Base-by-base conservation (phyloP, 2,888 invertebrate genomes). In the Cacoxenus indagator region DNA sequence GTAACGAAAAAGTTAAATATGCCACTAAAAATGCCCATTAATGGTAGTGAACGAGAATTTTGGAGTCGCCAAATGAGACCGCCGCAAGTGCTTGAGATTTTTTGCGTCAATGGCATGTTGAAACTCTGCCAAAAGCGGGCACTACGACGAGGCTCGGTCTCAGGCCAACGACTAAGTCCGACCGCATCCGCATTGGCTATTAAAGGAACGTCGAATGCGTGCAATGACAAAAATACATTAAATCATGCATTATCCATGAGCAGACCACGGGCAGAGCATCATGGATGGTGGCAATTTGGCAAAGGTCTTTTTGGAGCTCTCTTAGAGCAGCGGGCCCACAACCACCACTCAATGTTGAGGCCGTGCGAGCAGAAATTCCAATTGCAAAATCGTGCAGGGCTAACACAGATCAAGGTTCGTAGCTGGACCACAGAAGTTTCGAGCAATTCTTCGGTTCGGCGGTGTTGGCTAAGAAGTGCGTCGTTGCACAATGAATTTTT, bases 231-330 rank as follows among this genome's bases (percentile, higher is more conserved):
- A 78, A 83, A 83, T 77, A 76, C 77, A 75, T 80, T 83, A 78
- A 79, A 83, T 85, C 86, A 85, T 86, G 82, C 81, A 85, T 83
- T 82, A 84, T 83, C 78, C 84, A 85, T 84, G 85, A 84, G 85
- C 73, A 29, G 55, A 45, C 48, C 19, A 51, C n/a, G n/a, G 14
- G 5, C 14, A 62, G 24, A 3, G 17, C 17, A 27, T 11, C 59
- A 19, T 19, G n/a, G 57, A 17, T 29, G 5, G 27, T 9, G 29
- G 67, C 83, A 74, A 78, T 81, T 83, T 83, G 82, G 78, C 81
- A 75, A 73, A 70, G 67, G 73, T 78, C 76, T 84, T 83, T 84
- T 80, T 82, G 26, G 2, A 46, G 57, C 48, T 48, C 3, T 14
- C 45, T 9, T 27, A n/a, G 11, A 11, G 27, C 22, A 24, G 19